Conservation (phyloP, 2,888 invertebrate genomes). For the Branchellion lobata region DNA sequence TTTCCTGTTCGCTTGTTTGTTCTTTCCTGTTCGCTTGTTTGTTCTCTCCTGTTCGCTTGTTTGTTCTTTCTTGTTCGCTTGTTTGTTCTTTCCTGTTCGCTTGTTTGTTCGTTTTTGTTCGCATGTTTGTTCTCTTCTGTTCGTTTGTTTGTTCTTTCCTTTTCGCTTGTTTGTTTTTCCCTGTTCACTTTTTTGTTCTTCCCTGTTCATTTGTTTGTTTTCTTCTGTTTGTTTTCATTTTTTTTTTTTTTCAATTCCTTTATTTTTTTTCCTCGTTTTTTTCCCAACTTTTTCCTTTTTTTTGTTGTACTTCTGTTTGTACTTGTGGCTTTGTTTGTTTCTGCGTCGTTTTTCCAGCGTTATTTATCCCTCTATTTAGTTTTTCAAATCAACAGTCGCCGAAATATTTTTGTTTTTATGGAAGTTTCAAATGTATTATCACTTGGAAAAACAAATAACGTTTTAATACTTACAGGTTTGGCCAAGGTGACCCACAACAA, state of each 20-base stretch:
- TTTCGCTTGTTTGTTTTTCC: background rate
- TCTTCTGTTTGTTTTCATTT: background rate
- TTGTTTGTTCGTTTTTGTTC: background rate
- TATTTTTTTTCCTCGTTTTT: background rate
- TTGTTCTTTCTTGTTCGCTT: no score
- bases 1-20: background rate
- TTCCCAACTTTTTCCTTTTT: background rate
- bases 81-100: background rate
- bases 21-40: background rate
- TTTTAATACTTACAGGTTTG: background rate
- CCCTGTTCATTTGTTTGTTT: constrained; percentile 11
- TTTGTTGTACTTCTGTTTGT: no score
- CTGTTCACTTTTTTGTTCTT: no score
- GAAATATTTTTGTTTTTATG: no score
- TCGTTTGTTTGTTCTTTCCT: background rate
- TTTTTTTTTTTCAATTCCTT: background rate
- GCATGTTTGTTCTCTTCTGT: background rate
- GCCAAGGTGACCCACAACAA: background rate
- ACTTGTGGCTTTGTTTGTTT: no score
- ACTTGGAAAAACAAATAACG: background rate
- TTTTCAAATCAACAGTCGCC: no score
- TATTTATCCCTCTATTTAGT: no score
- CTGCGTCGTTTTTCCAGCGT: no score
- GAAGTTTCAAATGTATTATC: background rate
- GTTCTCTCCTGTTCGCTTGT: no score